Evolutionary conservation across 2,113 vertebrate genomes (phyloP).

Genomic region (Zeus faber): DNA sequence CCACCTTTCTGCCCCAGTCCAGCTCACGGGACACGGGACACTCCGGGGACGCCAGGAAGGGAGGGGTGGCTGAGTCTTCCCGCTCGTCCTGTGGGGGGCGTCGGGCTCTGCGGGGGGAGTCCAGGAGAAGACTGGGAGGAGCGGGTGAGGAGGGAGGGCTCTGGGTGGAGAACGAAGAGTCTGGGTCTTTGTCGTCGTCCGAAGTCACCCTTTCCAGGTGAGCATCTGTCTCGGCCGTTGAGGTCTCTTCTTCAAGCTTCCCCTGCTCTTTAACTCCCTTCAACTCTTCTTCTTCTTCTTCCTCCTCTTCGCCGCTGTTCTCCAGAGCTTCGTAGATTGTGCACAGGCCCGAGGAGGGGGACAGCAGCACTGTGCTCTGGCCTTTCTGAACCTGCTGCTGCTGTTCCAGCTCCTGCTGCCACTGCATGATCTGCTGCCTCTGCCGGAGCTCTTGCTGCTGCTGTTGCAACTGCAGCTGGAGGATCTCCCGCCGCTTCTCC

Average conservation of each 20-base stretch:
- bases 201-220: not conserved
- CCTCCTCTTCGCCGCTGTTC: slow-evolving; percentile 59
- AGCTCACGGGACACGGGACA: slow-evolving; percentile 54
- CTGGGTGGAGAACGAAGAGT: slow-evolving; percentile 2
- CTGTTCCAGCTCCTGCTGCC: slow-evolving; percentile 63
- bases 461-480: slow-evolving; percentile 62
- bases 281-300: slow-evolving; percentile 15
- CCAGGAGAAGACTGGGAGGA: no score
- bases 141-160: slow-evolving; percentile 2
- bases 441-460: slow-evolving; percentile 68
- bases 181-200: not conserved
- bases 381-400: slow-evolving; percentile 45
- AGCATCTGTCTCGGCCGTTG: not conserved
- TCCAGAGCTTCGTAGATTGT: slow-evolving; percentile 77
- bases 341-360: slow-evolving; percentile 68
- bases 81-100: slow-evolving; percentile 6
- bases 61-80: no score
- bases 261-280: slow-evolving; percentile 8
- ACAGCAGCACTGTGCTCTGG: slow-evolving; percentile 38
- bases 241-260: not conserved
- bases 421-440: slow-evolving; percentile 68
- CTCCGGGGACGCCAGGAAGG: no score
- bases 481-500: no score
- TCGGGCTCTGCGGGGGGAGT: slow-evolving; percentile 4
- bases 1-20: slow-evolving; percentile 77